Base-by-base conservation (phyloP, 2,113 vertebrate genomes). In the Mesembrinibis cayennensis region DNA sequence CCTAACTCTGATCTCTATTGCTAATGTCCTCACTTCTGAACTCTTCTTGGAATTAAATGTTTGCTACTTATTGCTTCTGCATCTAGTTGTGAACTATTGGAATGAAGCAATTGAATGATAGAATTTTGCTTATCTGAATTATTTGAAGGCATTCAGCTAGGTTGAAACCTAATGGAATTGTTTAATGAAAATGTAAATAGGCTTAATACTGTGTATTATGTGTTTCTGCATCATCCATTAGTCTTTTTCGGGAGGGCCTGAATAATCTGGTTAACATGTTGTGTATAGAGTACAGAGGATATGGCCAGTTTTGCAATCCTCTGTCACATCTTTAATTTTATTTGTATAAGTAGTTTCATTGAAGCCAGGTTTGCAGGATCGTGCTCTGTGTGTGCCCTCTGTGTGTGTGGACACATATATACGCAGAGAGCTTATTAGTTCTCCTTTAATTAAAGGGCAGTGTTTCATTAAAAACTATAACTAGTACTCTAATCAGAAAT, bases 101-200 rank as follows among this genome's bases (percentile, higher is more conserved):
- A 65, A 87, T 73, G 91, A 97, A 85, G 82, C 61, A 78, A 56
- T 18, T 65, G 58, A 86, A 80, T 42, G 92, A 94, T 58, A 88
- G 97, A 83, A 73, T 82, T 62, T 82, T 58, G 71, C 76, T 94
- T 89, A 95, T 96, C 87, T 74, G 91, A 95, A 67, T 82, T 90
- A 66, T 93, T 84, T 90, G 87, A 96, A 93, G 72, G 81, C 83
- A 85, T 96, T 96, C 87, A 70, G 38, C 79, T 95, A 95, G 58
- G 44, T 72, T 76, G 82, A 90, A 95, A 93, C 49, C 47, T 93
- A 97, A 91, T 94, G 61, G 58, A 77, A 67, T 27, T 7, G 0
- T 89, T 97, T 91, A 96, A 85, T 96, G 90, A 52, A 87, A 87
- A 83, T 93, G 61, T 94, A 90, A 94, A 92, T 81, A 76, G 42